These are phyloP conservation scores for Labeo calbasu DNA, from an alignment of 2,797 vertebrate genomes.

Conservation along the genomic window DNA sequence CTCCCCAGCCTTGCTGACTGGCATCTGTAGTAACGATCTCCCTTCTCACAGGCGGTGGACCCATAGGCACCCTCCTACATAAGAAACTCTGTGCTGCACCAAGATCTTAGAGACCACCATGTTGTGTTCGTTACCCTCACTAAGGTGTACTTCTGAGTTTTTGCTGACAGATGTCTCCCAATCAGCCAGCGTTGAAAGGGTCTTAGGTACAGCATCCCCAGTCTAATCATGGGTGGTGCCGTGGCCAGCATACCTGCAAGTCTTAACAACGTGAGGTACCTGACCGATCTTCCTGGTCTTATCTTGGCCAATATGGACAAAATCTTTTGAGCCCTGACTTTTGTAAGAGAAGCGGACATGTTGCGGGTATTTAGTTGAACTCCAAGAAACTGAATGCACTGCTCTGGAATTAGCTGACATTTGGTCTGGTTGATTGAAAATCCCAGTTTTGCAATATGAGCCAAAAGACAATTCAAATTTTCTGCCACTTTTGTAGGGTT, in stretches of 20 bases:
- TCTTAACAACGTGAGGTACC: neutral
- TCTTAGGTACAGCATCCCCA: neutral
- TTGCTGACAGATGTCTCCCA: neutral
- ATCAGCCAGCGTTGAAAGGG: neutral
- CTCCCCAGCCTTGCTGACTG: neutral
- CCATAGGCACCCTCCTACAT: neutral
- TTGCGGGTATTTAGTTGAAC: neutral
- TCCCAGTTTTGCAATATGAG: neutral
- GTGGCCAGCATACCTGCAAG: neutral
- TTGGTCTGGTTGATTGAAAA: neutral
- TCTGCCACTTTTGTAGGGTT: neutral
- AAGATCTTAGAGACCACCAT: neutral
- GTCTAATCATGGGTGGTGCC: no score
- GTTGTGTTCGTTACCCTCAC: neutral
- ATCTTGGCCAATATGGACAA: neutral
- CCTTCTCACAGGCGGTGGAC: neutral
- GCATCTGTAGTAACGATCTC: constrained; percentile 11
- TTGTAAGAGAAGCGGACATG: neutral
- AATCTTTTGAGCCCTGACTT: neutral
- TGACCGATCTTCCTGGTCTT: neutral
- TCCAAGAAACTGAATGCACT: neutral
- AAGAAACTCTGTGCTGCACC: neutral
- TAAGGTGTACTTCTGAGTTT: neutral
- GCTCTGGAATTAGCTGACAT: neutral
- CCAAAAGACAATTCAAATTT: neutral